Base-by-base conservation (phyloP, 2,113 vertebrate species). In the Tupaia chinensis region DNA sequence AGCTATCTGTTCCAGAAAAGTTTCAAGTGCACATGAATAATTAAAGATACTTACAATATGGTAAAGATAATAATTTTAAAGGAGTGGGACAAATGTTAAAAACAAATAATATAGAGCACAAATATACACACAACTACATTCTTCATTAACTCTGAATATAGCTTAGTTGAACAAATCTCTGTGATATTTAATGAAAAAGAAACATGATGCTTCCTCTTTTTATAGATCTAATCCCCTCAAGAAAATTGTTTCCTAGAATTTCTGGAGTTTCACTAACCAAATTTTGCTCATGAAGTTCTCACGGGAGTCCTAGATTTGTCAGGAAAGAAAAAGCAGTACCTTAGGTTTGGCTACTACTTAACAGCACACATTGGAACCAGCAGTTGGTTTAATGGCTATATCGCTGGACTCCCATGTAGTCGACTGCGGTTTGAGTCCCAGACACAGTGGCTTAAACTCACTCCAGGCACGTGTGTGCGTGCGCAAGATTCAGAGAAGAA, bases 231-330 rank as follows among this genome's bases (percentile, higher is more conserved):
- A 74, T 82, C 25, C 13, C 69, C 22, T 95, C 89, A 91, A 87
- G 16, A 81, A 20, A 92, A 80, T 87, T 84, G 34, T 44, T 92
- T 95, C 44, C 87, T 65, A 81, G 32, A 92, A 65, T 93, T 87
- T 90, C 8, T 56, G 58, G n/a, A 81, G 27, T 76, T 60, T 60
- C 53, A 63, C 88, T 93, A 85, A 76, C 15, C 15, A 54, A 20
- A 85, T 13, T 54, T 80, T 72, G 23, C 65, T 85, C 8, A 34
- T 60, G 9, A 81, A 76, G 16, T 78, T 93, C 77, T 80, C 69
- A 15, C 29, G 22, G 16, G 17, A 9, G 58, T 73, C 19, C 44
- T 32, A n/a, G 61, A 89, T 84, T 96, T 1, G 6, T 54, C 13
- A 83, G 10, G 11, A 82, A 83, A 95, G 34, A 87, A 12, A 82